Conservation (phyloP, 2,888 invertebrate genomes). For the Caenorhabditis imperialis region DNA sequence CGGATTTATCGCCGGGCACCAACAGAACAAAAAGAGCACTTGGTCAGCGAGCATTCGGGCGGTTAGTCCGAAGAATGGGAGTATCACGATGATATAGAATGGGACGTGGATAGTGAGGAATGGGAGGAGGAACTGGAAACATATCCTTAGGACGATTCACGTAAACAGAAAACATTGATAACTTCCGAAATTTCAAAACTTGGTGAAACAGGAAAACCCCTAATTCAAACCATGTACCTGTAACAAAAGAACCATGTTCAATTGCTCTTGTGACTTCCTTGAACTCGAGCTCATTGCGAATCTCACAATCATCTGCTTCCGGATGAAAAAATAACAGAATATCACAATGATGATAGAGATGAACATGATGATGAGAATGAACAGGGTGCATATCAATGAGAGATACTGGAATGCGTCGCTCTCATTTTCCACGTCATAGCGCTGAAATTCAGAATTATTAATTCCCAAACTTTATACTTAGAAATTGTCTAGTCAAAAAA, state of each 20-base stretch:
- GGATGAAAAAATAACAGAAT: slow-evolving; percentile 18
- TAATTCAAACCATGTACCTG: background rate
- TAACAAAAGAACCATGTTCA: slow-evolving; percentile 27
- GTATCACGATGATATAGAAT: slow-evolving; percentile 40
- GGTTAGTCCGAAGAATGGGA: slow-evolving; percentile 34
- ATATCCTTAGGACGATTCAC: no score
- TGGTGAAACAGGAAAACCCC: no score
- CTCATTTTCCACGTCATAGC: background rate
- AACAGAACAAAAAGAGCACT: slow-evolving; percentile 35
- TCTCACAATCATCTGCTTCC: slow-evolving; percentile 16
- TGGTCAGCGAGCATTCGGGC: slow-evolving; percentile 13
- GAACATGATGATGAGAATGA: slow-evolving; percentile 36
- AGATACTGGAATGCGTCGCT: slow-evolving; percentile 13
- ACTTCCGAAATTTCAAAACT: no score
- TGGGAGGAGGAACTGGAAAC: slow-evolving; percentile 50
- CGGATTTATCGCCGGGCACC: slow-evolving; percentile 52
- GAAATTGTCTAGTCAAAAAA: no score
- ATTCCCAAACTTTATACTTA: no score
- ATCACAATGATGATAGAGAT: slow-evolving; percentile 22
- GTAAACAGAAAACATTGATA: no score
- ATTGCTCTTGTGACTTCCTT: slow-evolving; percentile 33
- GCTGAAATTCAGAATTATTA: slow-evolving; percentile 4
- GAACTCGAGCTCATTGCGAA: slow-evolving; percentile 13
- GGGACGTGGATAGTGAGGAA: slow-evolving; percentile 51
- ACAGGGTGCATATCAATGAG: slow-evolving; percentile 32